Evolutionary conservation across 2,888 invertebrate genomes (phyloP).

Genomic region (Dendrolimus houi): DNA sequence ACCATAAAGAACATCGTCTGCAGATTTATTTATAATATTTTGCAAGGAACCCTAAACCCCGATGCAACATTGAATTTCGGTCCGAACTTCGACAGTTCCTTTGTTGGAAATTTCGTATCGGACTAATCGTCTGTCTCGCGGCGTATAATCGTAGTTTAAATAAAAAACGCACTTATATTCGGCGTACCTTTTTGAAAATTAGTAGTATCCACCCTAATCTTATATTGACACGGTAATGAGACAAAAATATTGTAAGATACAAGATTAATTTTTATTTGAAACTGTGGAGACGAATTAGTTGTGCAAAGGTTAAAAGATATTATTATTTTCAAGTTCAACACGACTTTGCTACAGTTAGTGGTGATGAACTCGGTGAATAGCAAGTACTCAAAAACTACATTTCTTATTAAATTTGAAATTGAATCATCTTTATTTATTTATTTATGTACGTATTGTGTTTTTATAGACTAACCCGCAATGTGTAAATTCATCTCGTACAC

Average conservation of each 20-base stretch:
- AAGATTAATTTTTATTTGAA: slow-evolving; percentile 4
- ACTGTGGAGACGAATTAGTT: slow-evolving; percentile 27
- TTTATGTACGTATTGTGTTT: no score
- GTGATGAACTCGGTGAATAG: no score
- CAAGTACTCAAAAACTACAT: no score
- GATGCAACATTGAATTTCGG: slow-evolving; percentile 19
- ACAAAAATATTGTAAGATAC: slow-evolving; percentile 58
- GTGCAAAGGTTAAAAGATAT: no score
- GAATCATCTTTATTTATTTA: no score
- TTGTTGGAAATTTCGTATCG: slow-evolving; percentile 17
- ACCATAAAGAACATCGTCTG: no score
- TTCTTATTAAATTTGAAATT: no score
- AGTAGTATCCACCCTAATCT: slow-evolving; percentile 71
- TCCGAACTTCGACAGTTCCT: slow-evolving; percentile 40
- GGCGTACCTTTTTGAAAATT: slow-evolving; percentile 37
- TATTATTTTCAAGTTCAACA: no score
- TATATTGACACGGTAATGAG: slow-evolving; percentile 75
- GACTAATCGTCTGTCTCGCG: slow-evolving; percentile 51
- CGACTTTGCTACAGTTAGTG: no score
- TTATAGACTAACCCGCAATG: no score
- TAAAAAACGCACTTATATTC: slow-evolving; percentile 58
- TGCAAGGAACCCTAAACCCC: neutral
- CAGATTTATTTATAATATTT: no score
- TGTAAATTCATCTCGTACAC: no score
- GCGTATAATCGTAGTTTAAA: slow-evolving; percentile 46